A percentile compares a stretch with the other conserved stretches of the same genome.
Evolutionary conservation across 1,140 invertebrate genomes (phyloP).

Genomic region (Conopomorpha cramerella): DNA sequence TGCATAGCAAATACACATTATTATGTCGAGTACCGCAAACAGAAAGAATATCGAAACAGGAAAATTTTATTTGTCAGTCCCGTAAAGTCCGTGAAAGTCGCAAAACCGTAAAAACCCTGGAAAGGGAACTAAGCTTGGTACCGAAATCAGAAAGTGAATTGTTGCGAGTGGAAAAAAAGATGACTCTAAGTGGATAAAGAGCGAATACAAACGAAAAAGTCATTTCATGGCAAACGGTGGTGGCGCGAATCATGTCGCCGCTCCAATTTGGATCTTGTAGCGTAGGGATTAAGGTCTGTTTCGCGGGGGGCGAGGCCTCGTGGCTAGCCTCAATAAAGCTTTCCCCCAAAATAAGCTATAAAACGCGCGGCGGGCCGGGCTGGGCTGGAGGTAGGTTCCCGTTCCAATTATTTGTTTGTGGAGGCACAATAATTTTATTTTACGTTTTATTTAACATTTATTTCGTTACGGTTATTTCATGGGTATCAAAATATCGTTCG

Average conservation of each 20-base stretch:
- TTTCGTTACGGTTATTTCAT: constrained; percentile 58
- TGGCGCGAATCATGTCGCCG: constrained; percentile 18
- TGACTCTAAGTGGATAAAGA: constrained; percentile 56
- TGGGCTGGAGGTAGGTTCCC: constrained; percentile 32
- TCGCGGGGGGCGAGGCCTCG: constrained; percentile 18
- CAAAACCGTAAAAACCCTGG: too few species aligned
- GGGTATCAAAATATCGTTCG: constrained; percentile 56
- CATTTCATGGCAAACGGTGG: constrained; percentile 42
- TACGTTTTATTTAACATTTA: constrained; percentile 61
- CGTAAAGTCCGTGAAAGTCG: too few species aligned
- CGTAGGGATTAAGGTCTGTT: constrained; percentile 20
- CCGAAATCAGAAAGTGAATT: constrained; percentile 53
- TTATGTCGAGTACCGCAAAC: too few species aligned
- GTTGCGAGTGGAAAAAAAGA: constrained; percentile 53
- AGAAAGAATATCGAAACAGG: too few species aligned
- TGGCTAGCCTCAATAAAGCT: constrained; percentile 54
- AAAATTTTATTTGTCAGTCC: too few species aligned
- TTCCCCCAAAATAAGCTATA: constrained; percentile 60
- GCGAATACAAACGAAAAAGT: constrained; percentile 52
- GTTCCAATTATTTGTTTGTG: constrained; percentile 58
- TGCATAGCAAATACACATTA: too few species aligned
- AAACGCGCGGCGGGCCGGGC: constrained; percentile 44
- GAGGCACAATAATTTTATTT: constrained; percentile 58
- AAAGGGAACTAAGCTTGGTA: too few species aligned
- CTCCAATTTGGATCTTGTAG: constrained; percentile 10